These are phyloP conservation scores for Malacoctenus gilli DNA, from an alignment of 2,797 vertebrate species.

Conservation along the genomic window DNA sequence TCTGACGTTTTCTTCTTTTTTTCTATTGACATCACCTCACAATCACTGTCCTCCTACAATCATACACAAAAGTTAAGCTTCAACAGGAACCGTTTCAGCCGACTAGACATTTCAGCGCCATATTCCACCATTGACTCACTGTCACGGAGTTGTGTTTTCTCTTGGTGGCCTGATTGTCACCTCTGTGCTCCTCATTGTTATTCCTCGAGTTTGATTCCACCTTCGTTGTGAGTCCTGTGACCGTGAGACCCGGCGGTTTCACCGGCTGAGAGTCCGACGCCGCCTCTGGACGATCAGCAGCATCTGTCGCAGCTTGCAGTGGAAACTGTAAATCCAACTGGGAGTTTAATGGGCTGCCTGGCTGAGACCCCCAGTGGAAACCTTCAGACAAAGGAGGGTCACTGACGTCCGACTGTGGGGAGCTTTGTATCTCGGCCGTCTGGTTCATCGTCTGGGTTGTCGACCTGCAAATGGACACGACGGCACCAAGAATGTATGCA, in stretches of 20 bases:
- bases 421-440: slow-evolving; percentile 53
- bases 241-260: neutral
- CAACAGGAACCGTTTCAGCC: neutral
- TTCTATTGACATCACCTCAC: slow-evolving; percentile 82
- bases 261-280: neutral
- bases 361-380: slow-evolving; percentile 88
- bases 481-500: neutral
- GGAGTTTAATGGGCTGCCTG: slow-evolving; percentile 21
- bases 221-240: slow-evolving; percentile 66
- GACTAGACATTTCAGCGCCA: too few relatives aligned
- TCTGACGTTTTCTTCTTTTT: slow-evolving; percentile 84
- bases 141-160: slow-evolving; percentile 77
- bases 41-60: slow-evolving; percentile 53
- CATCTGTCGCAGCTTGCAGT: neutral
- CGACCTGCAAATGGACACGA: slow-evolving; percentile 79
- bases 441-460: slow-evolving; percentile 83
- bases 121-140: too few relatives aligned
- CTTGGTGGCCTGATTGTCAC: slow-evolving; percentile 59
- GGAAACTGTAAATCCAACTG: neutral
- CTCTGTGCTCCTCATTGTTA: slow-evolving; percentile 64
- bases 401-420: slow-evolving; percentile 70
- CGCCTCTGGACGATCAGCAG: neutral
- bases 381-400: slow-evolving; percentile 82
- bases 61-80: neutral
- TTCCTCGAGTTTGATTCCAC: slow-evolving; percentile 69